Evolutionary conservation across 2,113 vertebrate genomes (phyloP), one percentile per base, ranked within the genome.

Genomic region (Trichechus manatus): DNA sequence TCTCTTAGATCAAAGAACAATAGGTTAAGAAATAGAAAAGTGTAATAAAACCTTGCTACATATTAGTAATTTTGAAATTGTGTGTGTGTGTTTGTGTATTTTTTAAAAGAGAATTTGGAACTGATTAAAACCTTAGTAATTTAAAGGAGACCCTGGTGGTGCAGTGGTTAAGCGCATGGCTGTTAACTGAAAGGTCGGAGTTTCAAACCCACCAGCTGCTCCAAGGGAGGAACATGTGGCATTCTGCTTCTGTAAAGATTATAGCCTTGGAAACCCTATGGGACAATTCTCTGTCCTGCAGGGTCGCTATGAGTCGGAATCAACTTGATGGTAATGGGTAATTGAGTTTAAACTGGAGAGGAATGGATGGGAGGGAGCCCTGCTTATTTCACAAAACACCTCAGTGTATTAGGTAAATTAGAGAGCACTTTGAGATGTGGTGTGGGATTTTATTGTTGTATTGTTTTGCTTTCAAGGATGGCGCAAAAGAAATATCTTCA

Each of bases 401-500:
- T 84, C 29, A 78, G 0, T 0, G 0, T 36, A 3, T 81, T 42
- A 50, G 66, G 22, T 87, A 61, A 87, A 7, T 27, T 82, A 29
- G n/a, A 31, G 20, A 79, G 7, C 63, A 10, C 20, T 92, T 86
- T 29, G 70, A 85, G 63, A 61, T 74, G 15, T 50, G 11, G 0
- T 31, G 2, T 14, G 64, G 56, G 23, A 2, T 61, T 36, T 93
- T 78, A 89, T 14, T 94, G 59, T 83, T 78, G 4, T 29, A 36
- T 33, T 89, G 29, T 98, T 98, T 97, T 97, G 4, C 91, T 97
- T 97, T 91, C 25, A 85, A 98, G 98, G 93, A 99, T 99, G 99
- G 98, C 99, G 0, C 99, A 99, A 91, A 99, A 99, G 97, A 99
- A 99, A 29, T 99, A 99, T 92, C 98, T 98, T 75, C 98, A 99